Conservation (phyloP, 1,140 invertebrate genomes). For the Samia ricini region DNA sequence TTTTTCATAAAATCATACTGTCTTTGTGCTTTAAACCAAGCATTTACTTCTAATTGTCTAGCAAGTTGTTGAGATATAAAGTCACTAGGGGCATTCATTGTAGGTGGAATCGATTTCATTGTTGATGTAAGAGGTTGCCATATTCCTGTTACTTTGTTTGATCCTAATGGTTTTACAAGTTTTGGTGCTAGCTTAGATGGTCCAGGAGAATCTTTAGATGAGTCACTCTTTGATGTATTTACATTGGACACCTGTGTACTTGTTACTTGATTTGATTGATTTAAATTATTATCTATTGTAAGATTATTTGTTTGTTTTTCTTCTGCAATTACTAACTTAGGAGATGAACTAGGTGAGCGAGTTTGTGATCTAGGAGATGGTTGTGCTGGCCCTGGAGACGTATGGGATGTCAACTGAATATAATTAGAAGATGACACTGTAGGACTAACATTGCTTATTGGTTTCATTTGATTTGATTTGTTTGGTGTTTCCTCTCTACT, state of each 20-base stretch:
- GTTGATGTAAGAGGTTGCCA: constrained; percentile 48
- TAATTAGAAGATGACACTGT: constrained; percentile 43
- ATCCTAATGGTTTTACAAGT: constrained; percentile 49
- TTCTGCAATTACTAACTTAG: constrained; percentile 75
- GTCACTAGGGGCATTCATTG: constrained; percentile 43
- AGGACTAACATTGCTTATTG: constrained; percentile 31
- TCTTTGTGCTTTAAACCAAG: constrained; percentile 58
- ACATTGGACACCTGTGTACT: constrained; percentile 56
- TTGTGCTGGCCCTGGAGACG: constrained; percentile 42
- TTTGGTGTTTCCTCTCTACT: constrained; percentile 40
- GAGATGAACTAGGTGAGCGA: constrained; percentile 74
- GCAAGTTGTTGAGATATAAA: constrained; percentile 44
- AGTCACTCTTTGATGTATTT: constrained; percentile 48
- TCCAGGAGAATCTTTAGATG: constrained; percentile 44
- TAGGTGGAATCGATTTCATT: constrained; percentile 39
- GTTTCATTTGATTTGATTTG: constrained; percentile 45
- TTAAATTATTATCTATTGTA: constrained; percentile 46
- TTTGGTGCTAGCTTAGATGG: constrained; percentile 58
- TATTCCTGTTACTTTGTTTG: constrained; percentile 47
- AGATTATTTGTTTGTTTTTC: constrained; percentile 58
- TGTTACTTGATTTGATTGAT: constrained; percentile 66
- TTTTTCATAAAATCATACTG: constrained; percentile 61
- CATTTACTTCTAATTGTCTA: constrained; percentile 62
- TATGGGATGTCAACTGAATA: constrained; percentile 35
- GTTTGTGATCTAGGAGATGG: constrained; percentile 67